phyloP scores from a whole-genome alignment of 2,888 invertebrate genomes.

The Lepidonotus clava region DNA sequence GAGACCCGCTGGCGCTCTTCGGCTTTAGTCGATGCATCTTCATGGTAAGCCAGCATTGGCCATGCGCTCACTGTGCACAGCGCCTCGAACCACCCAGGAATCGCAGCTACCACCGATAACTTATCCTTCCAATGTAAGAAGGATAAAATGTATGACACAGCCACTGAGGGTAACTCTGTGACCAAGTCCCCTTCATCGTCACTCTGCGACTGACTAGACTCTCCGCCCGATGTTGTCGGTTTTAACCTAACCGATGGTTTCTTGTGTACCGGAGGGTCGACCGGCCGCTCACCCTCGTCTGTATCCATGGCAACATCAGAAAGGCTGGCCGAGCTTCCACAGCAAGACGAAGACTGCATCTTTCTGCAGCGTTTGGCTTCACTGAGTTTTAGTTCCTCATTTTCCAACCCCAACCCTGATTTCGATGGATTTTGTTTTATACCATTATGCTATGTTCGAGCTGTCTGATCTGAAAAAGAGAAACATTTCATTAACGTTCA shows the following conservation, averaged over 20 bases:
- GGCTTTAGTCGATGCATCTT: slow-evolving; percentile 24
- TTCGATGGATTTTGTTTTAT: too few relatives aligned
- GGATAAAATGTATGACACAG: slow-evolving; percentile 12
- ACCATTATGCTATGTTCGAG: too few relatives aligned
- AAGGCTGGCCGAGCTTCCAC: background rate
- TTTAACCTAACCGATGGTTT: background rate
- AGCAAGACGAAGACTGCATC: background rate
- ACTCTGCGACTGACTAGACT: too few relatives aligned
- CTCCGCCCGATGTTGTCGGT: too few relatives aligned
- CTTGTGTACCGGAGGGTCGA: background rate
- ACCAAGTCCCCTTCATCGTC: background rate
- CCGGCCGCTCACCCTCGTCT: background rate
- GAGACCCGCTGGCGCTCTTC: slow-evolving; percentile 26
- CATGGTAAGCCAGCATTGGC: slow-evolving; percentile 19
- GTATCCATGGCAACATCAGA: background rate
- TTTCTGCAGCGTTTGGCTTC: too few relatives aligned
- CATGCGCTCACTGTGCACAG: slow-evolving; percentile 32
- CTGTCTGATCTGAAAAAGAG: too few relatives aligned
- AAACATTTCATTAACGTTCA: too few relatives aligned
- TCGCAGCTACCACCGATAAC: background rate
- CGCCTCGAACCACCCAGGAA: background rate
- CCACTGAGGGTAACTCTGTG: background rate
- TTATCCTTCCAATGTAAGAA: slow-evolving; percentile 29
- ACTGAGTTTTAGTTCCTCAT: too few relatives aligned
- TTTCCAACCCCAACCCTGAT: too few relatives aligned